Conservation (phyloP, 2,888 invertebrate species). For the Leucophora obtusa region DNA sequence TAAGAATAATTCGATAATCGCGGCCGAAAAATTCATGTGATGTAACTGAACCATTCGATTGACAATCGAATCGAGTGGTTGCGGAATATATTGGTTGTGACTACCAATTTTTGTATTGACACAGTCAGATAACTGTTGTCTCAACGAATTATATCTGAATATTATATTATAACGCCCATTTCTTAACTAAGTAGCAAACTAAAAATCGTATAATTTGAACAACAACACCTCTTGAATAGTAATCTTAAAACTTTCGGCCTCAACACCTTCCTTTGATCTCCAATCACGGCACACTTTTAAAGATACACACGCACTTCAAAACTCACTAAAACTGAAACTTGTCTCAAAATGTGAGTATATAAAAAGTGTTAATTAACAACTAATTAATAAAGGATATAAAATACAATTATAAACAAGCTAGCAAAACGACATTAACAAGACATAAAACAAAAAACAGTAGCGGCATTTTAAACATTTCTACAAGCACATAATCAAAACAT, state of each 20-base stretch:
- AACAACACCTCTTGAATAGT: no score
- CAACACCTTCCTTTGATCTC: conserved; percentile 37
- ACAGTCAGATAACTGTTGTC: no score
- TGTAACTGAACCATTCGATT: no score
- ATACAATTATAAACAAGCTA: conserved; percentile 52
- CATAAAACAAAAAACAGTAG: conserved; percentile 28
- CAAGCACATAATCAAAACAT: conserved; percentile 58
- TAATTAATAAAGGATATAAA: conserved; percentile 63
- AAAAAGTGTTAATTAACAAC: conserved; percentile 65
- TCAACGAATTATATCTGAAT: no score
- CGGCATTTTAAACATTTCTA: conserved; percentile 59
- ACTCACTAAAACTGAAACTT: conserved; percentile 38
- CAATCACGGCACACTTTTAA: conserved; percentile 56
- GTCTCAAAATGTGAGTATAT: conserved; percentile 53
- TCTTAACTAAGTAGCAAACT: no score
- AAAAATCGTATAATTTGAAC: no score
- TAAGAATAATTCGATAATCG: no score
- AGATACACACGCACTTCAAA: conserved; percentile 19
- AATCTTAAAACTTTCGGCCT: conserved; percentile 1
- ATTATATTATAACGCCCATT: no score
- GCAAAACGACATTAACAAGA: conserved; percentile 15
- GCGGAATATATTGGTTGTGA: no score
- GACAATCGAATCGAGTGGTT: no score
- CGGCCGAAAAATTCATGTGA: no score
- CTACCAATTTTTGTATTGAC: no score